phyloP scores from a whole-genome alignment of 2,113 vertebrate genomes.

The Numenius arquata region DNA sequence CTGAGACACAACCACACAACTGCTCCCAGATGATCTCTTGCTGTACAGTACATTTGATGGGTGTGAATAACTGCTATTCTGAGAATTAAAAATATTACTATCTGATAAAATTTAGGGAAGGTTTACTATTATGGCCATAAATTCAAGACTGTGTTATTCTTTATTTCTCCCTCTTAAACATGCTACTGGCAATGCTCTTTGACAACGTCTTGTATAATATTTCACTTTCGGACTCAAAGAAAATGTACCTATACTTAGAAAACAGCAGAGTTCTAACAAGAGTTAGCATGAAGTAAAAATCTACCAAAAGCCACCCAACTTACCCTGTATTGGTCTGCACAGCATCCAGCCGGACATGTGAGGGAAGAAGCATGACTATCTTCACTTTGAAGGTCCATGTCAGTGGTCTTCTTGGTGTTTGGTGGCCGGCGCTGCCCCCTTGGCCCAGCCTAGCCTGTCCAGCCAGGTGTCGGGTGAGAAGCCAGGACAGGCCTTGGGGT shows the following conservation, averaged over 20 bases:
- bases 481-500: no score
- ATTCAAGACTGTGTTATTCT: neutral
- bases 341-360: no score
- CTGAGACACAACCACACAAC: neutral
- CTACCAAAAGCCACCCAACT: neutral
- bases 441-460: no score
- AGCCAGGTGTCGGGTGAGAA: fast-evolving
- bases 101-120: neutral
- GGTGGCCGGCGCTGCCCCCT: neutral
- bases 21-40: neutral
- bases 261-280: neutral
- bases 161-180: neutral
- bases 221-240: neutral
- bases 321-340: no score
- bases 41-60: neutral
- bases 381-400: neutral
- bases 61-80: neutral
- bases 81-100: neutral
- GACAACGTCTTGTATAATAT: neutral
- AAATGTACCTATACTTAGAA: neutral
- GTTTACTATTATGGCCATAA: neutral
- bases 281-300: neutral
- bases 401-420: fast-evolving
- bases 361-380: fast-evolving
- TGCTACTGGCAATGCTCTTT: neutral